Base-by-base conservation (phyloP, 2,888 invertebrate genomes). In the Habrosyne pyritoides region DNA sequence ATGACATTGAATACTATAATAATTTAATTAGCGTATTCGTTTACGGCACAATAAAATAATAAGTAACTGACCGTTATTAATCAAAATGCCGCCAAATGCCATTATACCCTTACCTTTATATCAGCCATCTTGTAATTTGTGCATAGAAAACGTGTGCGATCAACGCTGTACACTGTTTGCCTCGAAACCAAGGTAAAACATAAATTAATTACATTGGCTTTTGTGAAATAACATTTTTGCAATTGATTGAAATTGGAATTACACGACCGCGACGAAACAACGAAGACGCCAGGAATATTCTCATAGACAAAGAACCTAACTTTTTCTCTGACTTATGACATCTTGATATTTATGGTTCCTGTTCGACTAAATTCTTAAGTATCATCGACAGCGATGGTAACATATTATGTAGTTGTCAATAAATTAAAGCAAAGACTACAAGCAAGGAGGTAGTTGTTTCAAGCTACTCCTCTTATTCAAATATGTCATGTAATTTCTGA, bases 61-160 rank as follows among this genome's bases (percentile, higher is more conserved):
- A 52, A 55, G 49, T 28, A 49, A 42, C 18, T 10, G 83, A 84
- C 90, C 89, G 91, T 91, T 91, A 86, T 53, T 61, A 70, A 83
- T 80, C 81, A 90, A 91, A 92, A 91, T 90, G 88, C 92, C 92
- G 92, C 92, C 89, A 91, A 91, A 82, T 68, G 70, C 26, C 56
- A 56, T 51, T 64, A 54, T 60, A 63, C 58, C 56, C 86, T 87
- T 77, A 93, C 93, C 90, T 91, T 92, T 81, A 93, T 91, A 92
- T 93, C 93, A 89, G 93, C 91, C 93, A 93, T 92, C 83, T 91
- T 92, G 87, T 69, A 67, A 57, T 73, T 73, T 59, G 76, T 85
- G 74, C 73, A 79, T 71, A 76, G 77, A 75, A 74, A 77, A 72
- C 80, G 80, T 73, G 70, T 74, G 86, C 86, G 86, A 86, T 87